Evolutionary conservation across 35 echinoderm and acorn worm genomes (phyloP).

Genomic region (Acanthaster planci): DNA sequence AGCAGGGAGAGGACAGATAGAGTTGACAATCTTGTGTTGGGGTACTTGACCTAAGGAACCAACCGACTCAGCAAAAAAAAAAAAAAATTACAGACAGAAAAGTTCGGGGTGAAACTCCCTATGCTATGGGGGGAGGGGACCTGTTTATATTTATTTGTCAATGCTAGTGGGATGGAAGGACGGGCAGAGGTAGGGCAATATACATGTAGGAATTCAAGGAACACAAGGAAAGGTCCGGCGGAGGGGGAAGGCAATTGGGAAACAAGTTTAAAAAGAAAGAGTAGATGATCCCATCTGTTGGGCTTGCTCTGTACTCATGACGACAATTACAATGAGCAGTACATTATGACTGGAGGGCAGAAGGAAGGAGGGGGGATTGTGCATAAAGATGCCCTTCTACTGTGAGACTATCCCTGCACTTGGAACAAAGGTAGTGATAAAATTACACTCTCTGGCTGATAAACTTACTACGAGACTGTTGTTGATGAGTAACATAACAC

Average conservation of each 20-base stretch:
- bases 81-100: not conserved
- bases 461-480: too few species aligned
- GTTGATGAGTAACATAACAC: too few species aligned
- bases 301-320: too few species aligned
- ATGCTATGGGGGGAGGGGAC: not conserved
- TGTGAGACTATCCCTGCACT: too few species aligned
- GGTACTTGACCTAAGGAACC: constrained; percentile 15
- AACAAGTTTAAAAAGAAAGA: not conserved
- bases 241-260: not conserved
- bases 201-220: not conserved
- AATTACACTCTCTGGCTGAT: too few species aligned
- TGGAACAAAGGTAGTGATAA: too few species aligned
- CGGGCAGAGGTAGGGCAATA: not conserved
- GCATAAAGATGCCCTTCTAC: too few species aligned
- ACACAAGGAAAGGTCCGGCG: not conserved
- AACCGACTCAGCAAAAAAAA: not conserved
- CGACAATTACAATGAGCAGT: too few species aligned
- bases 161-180: not conserved
- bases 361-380: too few species aligned
- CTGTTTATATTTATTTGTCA: constrained; percentile 17
- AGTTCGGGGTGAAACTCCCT: not conserved
- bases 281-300: not conserved
- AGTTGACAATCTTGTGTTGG: constrained; percentile 17
- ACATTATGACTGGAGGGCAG: too few species aligned
- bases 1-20: constrained; percentile 8